phyloP scores from a whole-genome alignment of 2,888 invertebrate species.

The Eupithecia vulgata region DNA sequence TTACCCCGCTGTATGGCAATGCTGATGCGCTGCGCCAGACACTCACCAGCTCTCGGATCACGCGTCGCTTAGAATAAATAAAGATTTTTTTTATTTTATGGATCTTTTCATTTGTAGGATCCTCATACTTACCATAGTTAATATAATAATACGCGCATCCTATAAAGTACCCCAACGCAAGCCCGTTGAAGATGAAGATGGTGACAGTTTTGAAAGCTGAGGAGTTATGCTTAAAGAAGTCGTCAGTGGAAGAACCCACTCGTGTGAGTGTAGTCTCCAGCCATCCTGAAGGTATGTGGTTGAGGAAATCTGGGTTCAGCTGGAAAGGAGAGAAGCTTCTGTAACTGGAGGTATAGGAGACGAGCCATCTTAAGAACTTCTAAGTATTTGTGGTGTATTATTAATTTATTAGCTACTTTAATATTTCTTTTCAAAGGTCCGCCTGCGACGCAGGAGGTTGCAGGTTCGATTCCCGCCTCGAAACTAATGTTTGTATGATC shows the following conservation, averaged over 20 bases:
- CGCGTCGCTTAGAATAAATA: too few species aligned
- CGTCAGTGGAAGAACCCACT: constrained; percentile 61
- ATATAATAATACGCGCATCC: constrained; percentile 70
- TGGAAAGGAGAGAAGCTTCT: constrained; percentile 40
- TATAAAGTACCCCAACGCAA: constrained; percentile 69
- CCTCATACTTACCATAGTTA: constrained; percentile 51
- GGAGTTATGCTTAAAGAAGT: constrained; percentile 65
- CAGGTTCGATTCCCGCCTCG: too few species aligned
- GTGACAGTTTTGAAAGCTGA: constrained; percentile 54
- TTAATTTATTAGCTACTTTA: too few species aligned
- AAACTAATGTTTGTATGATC: too few species aligned
- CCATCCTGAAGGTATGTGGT: constrained; percentile 69
- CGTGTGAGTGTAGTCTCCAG: constrained; percentile 61
- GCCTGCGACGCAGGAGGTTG: too few species aligned
- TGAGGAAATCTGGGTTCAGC: constrained; percentile 61
- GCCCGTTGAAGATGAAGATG: constrained; percentile 64
- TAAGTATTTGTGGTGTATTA: too few species aligned
- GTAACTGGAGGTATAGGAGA: not conserved
- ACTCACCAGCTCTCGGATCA: too few species aligned
- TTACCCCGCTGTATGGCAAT: too few species aligned
- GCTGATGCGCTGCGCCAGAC: too few species aligned
- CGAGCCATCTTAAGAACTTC: not conserved
- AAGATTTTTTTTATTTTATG: too few species aligned
- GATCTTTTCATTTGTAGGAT: too few species aligned
- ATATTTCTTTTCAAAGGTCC: too few species aligned